Evolutionary conservation across 2,888 invertebrate genomes (phyloP).

Genomic region (Eugnorisma glareosa): DNA sequence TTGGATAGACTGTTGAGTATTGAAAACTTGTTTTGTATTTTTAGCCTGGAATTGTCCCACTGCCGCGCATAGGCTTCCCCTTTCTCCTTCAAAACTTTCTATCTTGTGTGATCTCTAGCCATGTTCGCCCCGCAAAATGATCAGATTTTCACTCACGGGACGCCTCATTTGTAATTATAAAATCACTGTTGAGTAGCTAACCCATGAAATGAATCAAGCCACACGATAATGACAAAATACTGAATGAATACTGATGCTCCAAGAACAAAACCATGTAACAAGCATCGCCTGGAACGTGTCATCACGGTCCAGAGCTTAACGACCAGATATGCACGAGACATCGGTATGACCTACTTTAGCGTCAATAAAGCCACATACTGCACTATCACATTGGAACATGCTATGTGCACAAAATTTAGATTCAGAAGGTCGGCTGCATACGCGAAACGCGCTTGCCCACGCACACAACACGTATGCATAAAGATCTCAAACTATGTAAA

Average conservation of each 20-base stretch:
- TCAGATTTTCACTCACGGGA: background rate
- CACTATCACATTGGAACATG: constrained; percentile 23
- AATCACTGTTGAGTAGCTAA: background rate
- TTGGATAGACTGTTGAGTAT: background rate
- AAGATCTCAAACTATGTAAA: background rate
- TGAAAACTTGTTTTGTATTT: background rate
- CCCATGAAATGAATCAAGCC: background rate
- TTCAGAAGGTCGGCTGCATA: background rate
- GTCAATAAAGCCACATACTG: constrained; percentile 30
- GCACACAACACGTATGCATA: background rate
- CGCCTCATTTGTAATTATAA: background rate
- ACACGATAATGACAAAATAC: constrained; percentile 17
- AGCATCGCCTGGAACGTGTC: constrained; percentile 31
- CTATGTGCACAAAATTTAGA: constrained; percentile 13
- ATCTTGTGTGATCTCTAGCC: background rate
- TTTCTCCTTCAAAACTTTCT: background rate
- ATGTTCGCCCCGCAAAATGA: background rate
- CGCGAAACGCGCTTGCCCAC: background rate
- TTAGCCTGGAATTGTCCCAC: background rate
- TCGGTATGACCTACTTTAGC: constrained; percentile 42
- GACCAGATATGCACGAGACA: constrained; percentile 30
- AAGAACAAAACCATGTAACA: constrained; percentile 29
- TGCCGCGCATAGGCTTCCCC: background rate
- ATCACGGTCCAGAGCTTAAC: constrained; percentile 38
- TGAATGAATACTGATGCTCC: constrained; percentile 3